Conservation (phyloP, 1,140 invertebrate species). For the Neodiprion fabricii region DNA sequence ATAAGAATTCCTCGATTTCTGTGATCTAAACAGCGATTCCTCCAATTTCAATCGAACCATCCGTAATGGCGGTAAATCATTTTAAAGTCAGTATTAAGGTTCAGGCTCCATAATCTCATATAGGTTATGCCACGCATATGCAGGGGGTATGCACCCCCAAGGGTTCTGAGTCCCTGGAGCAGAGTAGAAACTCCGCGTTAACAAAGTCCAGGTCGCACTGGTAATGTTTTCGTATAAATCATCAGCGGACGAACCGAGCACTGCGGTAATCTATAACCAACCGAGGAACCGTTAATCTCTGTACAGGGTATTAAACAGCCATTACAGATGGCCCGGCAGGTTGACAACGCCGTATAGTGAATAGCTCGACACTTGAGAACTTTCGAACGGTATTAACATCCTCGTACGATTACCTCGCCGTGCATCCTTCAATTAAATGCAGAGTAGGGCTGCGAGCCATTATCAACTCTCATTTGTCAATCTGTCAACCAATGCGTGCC, state of each 20-base stretch:
- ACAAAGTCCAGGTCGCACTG: constrained; percentile 9
- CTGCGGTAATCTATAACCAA: constrained; percentile 5
- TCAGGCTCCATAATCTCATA: too few species aligned
- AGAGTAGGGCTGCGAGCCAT: not conserved
- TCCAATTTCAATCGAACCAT: too few species aligned
- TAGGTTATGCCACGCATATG: too few species aligned
- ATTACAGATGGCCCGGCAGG: constrained; percentile 57
- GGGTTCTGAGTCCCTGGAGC: too few species aligned
- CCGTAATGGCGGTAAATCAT: too few species aligned
- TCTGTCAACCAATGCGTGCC: not conserved
- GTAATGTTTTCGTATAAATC: constrained; percentile 22
- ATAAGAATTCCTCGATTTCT: too few species aligned
- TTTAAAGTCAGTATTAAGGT: too few species aligned
- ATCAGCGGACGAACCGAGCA: constrained; percentile 18
- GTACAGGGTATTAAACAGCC: constrained; percentile 54
- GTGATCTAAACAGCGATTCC: too few species aligned
- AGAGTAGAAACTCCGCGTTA: constrained; percentile 10
- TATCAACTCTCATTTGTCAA: not conserved
- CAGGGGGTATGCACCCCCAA: constrained; percentile 4
- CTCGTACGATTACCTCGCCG: not conserved
- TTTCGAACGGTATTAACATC: not conserved
- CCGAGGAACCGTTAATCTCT: constrained; percentile 47
- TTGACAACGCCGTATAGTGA: constrained; percentile 50
- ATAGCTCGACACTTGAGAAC: not conserved
- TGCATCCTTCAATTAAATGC: not conserved